Evolutionary conservation across 2,888 invertebrate species (phyloP), one percentile per base, ranked within the genome.

Genomic region (Thera britannica): DNA sequence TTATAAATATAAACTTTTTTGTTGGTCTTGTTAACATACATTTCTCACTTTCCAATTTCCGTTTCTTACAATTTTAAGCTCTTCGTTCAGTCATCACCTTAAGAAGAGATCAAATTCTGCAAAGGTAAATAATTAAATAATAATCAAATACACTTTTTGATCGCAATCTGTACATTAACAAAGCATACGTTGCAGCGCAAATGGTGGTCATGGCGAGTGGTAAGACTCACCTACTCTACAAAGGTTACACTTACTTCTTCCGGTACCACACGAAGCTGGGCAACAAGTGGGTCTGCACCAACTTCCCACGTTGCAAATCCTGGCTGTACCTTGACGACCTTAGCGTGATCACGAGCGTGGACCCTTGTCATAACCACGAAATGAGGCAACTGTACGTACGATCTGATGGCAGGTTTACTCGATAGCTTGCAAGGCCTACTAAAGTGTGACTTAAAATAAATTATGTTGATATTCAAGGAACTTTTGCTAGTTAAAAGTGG

Each of bases 231-330:
- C 67, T 87, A 0, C 68, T 86, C 1, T 79, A 77, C 72, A 62
- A 74, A 6, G 88, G 86, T 0, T 84, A 83, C 67, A 86, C 87
- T 0, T 89, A 87, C 73, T 88, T 88, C 80, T 85, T 77, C 61
- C 78, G 88, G 7, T 88, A 89, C 71, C 78, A 75, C 54, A 66
- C 74, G 8, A 80, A 70, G 59, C 52, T 54, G 1, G 88, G 87
- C 1, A 74, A 81, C 34, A 88, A 86, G 65, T 89, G 87, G 88
- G 86, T 85, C 0, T 89, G 89, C 68, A 89, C 86, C 2, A 79
- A 72, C 9, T 88, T 85, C 67, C 87, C 88, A 0, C 77, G 80
- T 2, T 89, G 89, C 75, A 89, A 88, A 52, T 83, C 87, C 0
- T 83, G 59, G 48, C 57, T 88, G 0, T 80, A 76, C 49, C 75